Percentiles rank a stretch among this genome's conserved stretches.
Evolutionary conservation across 2,113 vertebrate genomes (phyloP).

Genomic region (Mobula hypostoma): DNA sequence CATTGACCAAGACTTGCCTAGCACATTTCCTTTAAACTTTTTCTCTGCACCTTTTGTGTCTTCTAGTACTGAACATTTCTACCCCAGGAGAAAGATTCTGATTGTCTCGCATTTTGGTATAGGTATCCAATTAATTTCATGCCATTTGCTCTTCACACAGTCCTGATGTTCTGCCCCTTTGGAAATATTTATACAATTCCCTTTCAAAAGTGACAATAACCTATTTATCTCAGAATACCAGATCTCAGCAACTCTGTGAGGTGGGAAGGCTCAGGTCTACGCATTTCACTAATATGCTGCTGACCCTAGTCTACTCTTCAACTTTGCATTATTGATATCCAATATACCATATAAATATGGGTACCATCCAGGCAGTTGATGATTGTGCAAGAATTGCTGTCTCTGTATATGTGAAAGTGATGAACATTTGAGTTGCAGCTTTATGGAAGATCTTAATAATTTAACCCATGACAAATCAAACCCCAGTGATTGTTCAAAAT

Average conservation of each 20-base stretch:
- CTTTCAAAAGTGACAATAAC: background rate
- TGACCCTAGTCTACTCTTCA: background rate
- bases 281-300: background rate
- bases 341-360: background rate
- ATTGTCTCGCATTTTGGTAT: background rate
- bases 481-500: background rate
- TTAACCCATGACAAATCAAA: background rate
- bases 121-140: background rate
- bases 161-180: background rate
- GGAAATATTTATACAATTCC: background rate
- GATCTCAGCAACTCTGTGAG: background rate
- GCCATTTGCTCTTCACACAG: background rate
- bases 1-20: too few species aligned
- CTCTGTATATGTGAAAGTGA: background rate
- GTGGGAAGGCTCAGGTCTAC: background rate
- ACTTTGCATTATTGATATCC: background rate
- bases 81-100: too few species aligned
- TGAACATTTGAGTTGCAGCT: background rate
- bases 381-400: background rate
- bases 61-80: too few species aligned
- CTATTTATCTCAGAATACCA: background rate
- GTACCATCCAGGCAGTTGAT: too few species aligned
- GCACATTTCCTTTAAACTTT: too few species aligned
- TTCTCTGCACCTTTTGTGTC: too few species aligned
- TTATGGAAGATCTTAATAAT: background rate